A percentile compares a stretch with the other conserved stretches of the same genome.
phyloP scores from a whole-genome alignment of 2,113 vertebrate genomes.

The Ceyx cyanopectus region DNA sequence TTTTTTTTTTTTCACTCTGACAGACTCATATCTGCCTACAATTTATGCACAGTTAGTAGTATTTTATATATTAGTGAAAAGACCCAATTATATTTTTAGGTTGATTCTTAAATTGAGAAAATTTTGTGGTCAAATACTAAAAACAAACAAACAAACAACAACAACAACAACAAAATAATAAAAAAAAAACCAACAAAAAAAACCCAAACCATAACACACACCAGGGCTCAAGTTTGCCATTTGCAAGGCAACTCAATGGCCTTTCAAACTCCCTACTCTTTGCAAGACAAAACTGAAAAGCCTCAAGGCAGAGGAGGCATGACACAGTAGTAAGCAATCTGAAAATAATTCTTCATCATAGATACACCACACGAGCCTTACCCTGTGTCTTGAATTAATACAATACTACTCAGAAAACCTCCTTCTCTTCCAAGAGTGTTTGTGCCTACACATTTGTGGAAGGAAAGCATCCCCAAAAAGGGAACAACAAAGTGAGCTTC shows the following conservation, averaged over 20 bases:
- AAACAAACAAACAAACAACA: background rate
- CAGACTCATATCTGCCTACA: background rate
- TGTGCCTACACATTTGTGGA: background rate
- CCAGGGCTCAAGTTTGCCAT: background rate
- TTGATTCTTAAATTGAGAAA: background rate
- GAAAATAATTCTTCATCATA: background rate
- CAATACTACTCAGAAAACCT: background rate
- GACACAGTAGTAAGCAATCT: background rate
- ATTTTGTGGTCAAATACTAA: background rate
- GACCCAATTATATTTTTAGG: background rate
- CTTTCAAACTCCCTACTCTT: background rate
- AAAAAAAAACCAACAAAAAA: too few relatives aligned
- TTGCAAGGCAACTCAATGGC: background rate
- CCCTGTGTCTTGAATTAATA: background rate
- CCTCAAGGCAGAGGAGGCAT: background rate
- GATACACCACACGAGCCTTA: background rate
- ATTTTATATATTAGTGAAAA: background rate
- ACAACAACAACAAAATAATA: background rate
- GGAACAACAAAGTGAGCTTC: background rate
- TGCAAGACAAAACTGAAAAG: background rate
- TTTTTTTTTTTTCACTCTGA: background rate
- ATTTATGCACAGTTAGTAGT: background rate
- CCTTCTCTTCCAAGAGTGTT: background rate
- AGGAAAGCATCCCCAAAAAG: background rate
- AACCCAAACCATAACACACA: too few relatives aligned